Conservation (phyloP, 2,797 vertebrate genomes). For the Alosa sapidissima region DNA sequence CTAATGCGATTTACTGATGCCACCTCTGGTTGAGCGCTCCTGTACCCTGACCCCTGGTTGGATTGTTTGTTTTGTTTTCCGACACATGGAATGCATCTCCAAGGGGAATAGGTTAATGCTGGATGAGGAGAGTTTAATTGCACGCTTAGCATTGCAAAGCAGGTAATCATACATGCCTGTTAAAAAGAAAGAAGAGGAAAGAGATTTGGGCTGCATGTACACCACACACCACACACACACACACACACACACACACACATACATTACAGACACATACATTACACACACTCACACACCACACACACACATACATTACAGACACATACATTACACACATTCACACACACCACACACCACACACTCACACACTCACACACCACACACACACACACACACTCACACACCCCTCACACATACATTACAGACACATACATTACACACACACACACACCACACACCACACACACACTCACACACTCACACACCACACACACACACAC, state of each 20-base stretch:
- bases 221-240: too few species aligned
- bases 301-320: too few species aligned
- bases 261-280: too few species aligned
- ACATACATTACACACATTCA: too few species aligned
- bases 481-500: neutral
- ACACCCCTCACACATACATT: neutral
- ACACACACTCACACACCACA: too few species aligned
- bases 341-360: too few species aligned
- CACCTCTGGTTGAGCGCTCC: neutral
- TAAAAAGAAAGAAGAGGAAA: neutral
- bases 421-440: neutral
- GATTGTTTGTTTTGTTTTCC: neutral
- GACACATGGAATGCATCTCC: neutral
- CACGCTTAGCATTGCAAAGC: neutral
- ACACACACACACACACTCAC: neutral
- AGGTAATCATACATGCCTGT: neutral
- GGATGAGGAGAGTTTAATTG: neutral
- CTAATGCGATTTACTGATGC: neutral
- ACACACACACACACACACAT: too few species aligned
- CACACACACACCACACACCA: neutral
- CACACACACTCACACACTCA: neutral
- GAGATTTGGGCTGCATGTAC: neutral
- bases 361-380: too few species aligned
- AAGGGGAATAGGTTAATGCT: neutral
- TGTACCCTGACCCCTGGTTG: neutral